Conservation (phyloP, 2,113 vertebrate species). For the Burhinus oedicnemus region DNA sequence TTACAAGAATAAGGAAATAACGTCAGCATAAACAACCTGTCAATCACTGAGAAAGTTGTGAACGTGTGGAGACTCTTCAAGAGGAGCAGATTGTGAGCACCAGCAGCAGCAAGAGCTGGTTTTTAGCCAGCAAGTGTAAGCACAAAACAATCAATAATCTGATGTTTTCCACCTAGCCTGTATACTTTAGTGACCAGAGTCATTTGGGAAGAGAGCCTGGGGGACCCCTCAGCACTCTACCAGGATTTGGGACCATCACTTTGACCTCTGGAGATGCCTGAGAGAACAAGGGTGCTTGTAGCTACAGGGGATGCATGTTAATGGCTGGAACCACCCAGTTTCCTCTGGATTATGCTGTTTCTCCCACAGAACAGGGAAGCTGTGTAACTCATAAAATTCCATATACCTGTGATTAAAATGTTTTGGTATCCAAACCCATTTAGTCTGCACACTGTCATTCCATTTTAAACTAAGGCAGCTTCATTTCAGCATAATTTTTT, state of each 20-base stretch:
- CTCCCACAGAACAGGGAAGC: background rate
- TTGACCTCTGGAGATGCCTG: background rate
- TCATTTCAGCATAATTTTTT: background rate
- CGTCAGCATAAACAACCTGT: background rate
- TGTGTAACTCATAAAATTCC: background rate
- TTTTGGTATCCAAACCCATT: background rate
- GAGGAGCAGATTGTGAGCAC: background rate
- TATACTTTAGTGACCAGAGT: background rate
- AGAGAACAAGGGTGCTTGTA: background rate
- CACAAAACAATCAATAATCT: background rate
- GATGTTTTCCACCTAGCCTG: background rate
- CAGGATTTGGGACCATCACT: background rate
- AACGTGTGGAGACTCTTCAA: background rate
- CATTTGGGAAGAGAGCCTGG: background rate
- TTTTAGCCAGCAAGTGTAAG: background rate
- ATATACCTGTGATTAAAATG: background rate
- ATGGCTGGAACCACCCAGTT: background rate
- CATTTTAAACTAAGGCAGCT: background rate
- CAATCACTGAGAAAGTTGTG: background rate
- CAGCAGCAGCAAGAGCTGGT: accelerated
- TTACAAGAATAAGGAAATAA: background rate
- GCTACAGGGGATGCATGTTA: background rate
- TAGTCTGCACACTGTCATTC: background rate
- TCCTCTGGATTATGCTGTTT: background rate
- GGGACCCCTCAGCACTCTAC: background rate